Evolutionary conservation across 2,113 vertebrate genomes (phyloP), one percentile per base, ranked within the genome.

Genomic region (Embiotoca jacksoni): DNA sequence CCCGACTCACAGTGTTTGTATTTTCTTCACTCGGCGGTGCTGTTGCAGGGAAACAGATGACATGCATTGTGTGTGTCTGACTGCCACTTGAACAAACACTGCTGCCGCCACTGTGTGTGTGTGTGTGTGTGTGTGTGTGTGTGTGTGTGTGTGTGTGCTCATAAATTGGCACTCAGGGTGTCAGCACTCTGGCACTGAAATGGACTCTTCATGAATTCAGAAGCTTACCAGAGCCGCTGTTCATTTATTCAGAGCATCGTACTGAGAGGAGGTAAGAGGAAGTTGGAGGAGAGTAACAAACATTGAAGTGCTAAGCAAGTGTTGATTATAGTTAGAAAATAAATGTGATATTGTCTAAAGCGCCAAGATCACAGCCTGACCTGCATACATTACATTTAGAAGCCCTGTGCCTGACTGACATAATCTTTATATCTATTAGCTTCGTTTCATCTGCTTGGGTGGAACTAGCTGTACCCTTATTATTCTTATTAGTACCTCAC

Each of bases 141-240:
- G 66, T 35, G 23, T 47, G 9, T 30, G 33, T 13, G 41, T 44
- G 41, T 44, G 41, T 13, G 41, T 11, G 41, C 63, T 75, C 66
- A 59, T 63, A 62, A 89, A 78, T 75, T 85, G 77, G 62, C 85
- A 62, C 72, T 85, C 39, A 14, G 69, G 63, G 62, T 83, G 77
- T 85, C 82, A 64, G 76, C 65, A 15, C 44, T 23, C 23, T 65
- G 73, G 78, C 74, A 73, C 59, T 49, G 67, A 65, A 60, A 81
- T 66, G 67, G 77, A 67, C 80, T 80, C 74, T 77, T 85, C 71
- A 64, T 79, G 56, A 73, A 88, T 83, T 81, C 71, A 69, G 80
- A 64, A 55, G 78, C 50, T 73, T 76, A 63, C 46, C 6, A 23
- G 62, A 68, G 79, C 81, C 50, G 31, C 74, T 76, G 80, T 76